These are phyloP conservation scores for Drosophila neocordata DNA, from an alignment of 1,140 invertebrate species.

Conservation along the genomic window DNA sequence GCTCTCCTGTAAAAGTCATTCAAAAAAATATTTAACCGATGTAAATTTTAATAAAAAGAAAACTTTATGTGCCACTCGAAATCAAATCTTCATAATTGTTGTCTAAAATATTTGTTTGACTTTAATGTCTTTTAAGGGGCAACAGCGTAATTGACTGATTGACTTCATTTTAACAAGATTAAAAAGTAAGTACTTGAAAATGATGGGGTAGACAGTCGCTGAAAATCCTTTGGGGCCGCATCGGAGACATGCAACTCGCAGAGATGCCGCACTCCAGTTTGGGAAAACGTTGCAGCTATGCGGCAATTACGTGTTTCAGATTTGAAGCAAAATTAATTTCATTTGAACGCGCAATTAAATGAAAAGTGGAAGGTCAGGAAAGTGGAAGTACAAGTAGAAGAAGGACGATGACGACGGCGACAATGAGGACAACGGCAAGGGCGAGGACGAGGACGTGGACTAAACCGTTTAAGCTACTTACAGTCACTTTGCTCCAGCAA, in stretches of 20 bases:
- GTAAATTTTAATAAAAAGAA: background rate
- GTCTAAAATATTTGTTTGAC: background rate
- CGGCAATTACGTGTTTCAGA: slow-evolving; percentile 42
- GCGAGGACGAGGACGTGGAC: slow-evolving; percentile 13
- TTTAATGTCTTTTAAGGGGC: background rate
- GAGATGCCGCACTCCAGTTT: background rate
- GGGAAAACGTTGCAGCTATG: slow-evolving; percentile 28
- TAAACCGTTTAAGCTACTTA: slow-evolving; percentile 74
- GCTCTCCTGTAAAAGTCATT: slow-evolving; percentile 90
- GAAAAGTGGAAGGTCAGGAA: slow-evolving; percentile 48
- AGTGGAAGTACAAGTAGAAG: slow-evolving; percentile 9
- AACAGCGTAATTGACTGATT: slow-evolving; percentile 56
- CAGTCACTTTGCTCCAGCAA: slow-evolving; percentile 50
- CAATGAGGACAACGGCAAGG: slow-evolving; percentile 2
- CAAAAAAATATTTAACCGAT: background rate
- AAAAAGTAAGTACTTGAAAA: slow-evolving; percentile 40
- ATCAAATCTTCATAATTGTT: background rate
- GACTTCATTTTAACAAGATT: slow-evolving; percentile 62
- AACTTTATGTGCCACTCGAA: background rate
- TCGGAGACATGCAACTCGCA: slow-evolving; percentile 13
- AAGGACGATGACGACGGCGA: slow-evolving; percentile 5
- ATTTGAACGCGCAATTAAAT: slow-evolving; percentile 77
- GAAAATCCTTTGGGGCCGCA: slow-evolving; percentile 15
- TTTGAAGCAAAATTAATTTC: slow-evolving; percentile 70
- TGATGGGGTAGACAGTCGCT: slow-evolving; percentile 20